phyloP scores from a whole-genome alignment of 2,888 invertebrate species.

The Acleris literana region DNA sequence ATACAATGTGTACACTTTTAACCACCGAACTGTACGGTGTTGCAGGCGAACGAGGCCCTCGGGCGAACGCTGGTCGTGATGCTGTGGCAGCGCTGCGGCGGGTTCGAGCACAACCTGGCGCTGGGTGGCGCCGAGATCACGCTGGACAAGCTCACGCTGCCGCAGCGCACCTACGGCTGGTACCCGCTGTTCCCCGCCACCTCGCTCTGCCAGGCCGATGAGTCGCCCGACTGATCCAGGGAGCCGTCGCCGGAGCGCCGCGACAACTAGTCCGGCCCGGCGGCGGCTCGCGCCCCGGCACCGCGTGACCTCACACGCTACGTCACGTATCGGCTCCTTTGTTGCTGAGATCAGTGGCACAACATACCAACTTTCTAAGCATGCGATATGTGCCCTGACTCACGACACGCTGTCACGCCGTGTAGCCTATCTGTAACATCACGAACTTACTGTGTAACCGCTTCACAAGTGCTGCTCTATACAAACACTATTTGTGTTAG shows the following conservation, averaged over 20 bases:
- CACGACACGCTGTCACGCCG: background rate
- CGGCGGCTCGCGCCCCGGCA: slow-evolving; percentile 59
- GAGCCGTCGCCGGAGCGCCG: slow-evolving; percentile 81
- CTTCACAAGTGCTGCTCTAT: slow-evolving; percentile 35
- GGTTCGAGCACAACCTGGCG: slow-evolving; percentile 91
- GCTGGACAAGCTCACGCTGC: slow-evolving; percentile 90
- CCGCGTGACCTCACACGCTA: no score
- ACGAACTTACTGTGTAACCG: slow-evolving; percentile 23
- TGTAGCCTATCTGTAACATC: slow-evolving; percentile 2
- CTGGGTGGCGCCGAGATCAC: slow-evolving; percentile 94
- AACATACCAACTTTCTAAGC: no score
- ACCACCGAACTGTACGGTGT: background rate
- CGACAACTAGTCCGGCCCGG: slow-evolving; percentile 59
- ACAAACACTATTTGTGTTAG: slow-evolving; percentile 29
- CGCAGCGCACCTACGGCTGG: slow-evolving; percentile 93
- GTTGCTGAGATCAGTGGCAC: no score
- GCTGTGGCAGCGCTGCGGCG: slow-evolving; percentile 95
- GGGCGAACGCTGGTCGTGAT: slow-evolving; percentile 93
- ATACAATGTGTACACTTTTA: no score
- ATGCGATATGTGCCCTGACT: slow-evolving; percentile 3
- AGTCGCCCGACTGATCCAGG: slow-evolving; percentile 81
- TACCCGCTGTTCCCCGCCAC: slow-evolving; percentile 95
- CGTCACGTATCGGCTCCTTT: no score
- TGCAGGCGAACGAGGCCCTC: slow-evolving; percentile 87
- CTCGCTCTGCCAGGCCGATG: slow-evolving; percentile 86